Percentiles rank a stretch among this genome's conserved stretches.
Conservation (phyloP, 2,888 invertebrate species). For the Cylloceria caligata region DNA sequence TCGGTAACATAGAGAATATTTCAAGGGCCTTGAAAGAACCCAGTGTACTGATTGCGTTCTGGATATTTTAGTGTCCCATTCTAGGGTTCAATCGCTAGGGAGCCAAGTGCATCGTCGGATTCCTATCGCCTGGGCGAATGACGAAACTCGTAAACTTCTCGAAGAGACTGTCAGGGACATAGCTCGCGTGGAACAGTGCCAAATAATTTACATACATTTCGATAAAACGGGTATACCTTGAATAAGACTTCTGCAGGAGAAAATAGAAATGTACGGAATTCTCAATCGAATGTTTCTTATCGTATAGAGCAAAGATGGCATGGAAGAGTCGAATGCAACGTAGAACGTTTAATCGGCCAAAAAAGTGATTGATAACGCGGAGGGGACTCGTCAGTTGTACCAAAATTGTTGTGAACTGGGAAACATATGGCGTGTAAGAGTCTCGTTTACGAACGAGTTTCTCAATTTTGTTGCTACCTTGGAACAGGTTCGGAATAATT, state of each 20-base stretch:
- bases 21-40: no score
- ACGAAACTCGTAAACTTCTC: conserved; percentile 12
- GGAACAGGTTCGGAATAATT: background rate
- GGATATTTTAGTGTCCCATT: no score
- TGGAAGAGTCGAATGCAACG: no score
- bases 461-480: background rate
- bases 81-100: background rate
- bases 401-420: background rate
- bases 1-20: background rate
- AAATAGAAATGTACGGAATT: conserved; percentile 2
- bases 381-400: background rate
- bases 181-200: conserved; percentile 50
- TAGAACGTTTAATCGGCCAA: no score
- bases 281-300: background rate
- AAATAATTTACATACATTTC: conserved; percentile 44
- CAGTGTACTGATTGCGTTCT: no score
- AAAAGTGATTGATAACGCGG: no score
- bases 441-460: background rate
- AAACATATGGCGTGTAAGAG: background rate
- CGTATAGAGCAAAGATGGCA: background rate
- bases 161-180: conserved; percentile 27
- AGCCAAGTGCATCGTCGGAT: background rate
- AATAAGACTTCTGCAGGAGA: background rate
- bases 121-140: background rate
- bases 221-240: conserved; percentile 5